Evolutionary conservation across 2,113 vertebrate species (phyloP), one percentile per base, ranked within the genome.

Genomic region (Eulemur rufifrons): DNA sequence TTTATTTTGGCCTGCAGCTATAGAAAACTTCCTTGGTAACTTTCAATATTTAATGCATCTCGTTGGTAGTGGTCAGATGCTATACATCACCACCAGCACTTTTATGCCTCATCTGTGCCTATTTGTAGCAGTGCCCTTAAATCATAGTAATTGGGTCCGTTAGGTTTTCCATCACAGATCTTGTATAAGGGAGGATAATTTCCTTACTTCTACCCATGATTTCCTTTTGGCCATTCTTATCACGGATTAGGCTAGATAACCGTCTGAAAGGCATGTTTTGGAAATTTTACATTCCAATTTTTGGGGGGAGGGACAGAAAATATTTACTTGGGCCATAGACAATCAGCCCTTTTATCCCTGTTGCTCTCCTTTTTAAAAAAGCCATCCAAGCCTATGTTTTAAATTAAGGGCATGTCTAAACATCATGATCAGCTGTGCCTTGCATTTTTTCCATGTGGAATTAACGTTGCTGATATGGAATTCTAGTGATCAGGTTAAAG

Each of bases 81-180:
- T 73, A 4, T 82, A 39, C 20, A 92, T 92, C 88, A 82, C 23
- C 4, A 32, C 23, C 61, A 88, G n/a, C 47, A 77, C 37, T 82
- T 88, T 96, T 27, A 96, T 78, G 73, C 27, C 88, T 54, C 39
- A 54, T 18, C 73, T 73, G 29, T 94, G 82, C 32, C 82, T 56
- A 12, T 73, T 39, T 89, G 77, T 73, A 93, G 64, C 54, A n/a
- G 69, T 83, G 50, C 42, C 37, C 23, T 81, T 96, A 97, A 96
- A 96, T 97, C 71, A 97, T 32, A 8, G 20, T 86, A 74, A 83
- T 52, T 86, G 77, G 37, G 37, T 87, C 61, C 34, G 59, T 89
- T 86, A 80, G 23, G 42, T 23, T 96, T 91, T 93, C 34, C 42
- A 64, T 71, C 74, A 87, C 69, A 89, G 83, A 83, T n/a, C 52